Base-by-base conservation (phyloP, 1,140 invertebrate species). In the Geopemphigus sp. region DNA sequence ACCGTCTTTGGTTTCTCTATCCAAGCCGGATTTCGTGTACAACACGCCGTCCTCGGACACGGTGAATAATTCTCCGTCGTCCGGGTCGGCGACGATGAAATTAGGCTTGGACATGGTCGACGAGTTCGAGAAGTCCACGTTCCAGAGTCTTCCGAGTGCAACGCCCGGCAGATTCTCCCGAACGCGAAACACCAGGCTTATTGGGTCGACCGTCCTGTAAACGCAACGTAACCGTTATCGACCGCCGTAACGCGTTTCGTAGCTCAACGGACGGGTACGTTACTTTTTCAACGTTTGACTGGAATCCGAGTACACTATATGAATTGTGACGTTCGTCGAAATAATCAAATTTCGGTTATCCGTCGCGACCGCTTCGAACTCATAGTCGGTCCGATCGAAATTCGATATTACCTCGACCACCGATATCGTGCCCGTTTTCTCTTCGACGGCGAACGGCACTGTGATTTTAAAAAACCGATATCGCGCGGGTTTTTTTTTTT, bases 361-460 rank as follows among this genome's bases (percentile, higher is more conserved):
- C 1, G 90, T 90, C 0, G 92, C 93, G 26, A 94, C 89, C 1
- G 92, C 92, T 86, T 95, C 93, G 83, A 95, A 94, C 64, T 94
- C 91, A 84, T 93, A 95, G 24, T 89, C 85, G 10, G 87, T 87
- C 32, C 89, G 86, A 19, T 90, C 88, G 82, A 90, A 95, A 80
- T 92, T 90, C 5, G 89, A 86, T 74, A 95, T 86, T 64, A 91
- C 90, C 39, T 93, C 89, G 17, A 94, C 90, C 0, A 96, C 93
- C 10, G 92, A 94, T 32, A 98, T 94, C 1, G 93, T 92, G 5
- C 95, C 95, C 11, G 92, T 94, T 81, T 91, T 87, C 82, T 95
- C 92, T 86, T 97, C 94, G 50, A 97, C 93, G 19, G 91, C 93
- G 85, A 96, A 95, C 11, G 94, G 93, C 80, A 97, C 92, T 94